These are phyloP conservation scores for Hetaerina titia DNA, from an alignment of 2,888 invertebrate genomes.

Conservation along the genomic window DNA sequence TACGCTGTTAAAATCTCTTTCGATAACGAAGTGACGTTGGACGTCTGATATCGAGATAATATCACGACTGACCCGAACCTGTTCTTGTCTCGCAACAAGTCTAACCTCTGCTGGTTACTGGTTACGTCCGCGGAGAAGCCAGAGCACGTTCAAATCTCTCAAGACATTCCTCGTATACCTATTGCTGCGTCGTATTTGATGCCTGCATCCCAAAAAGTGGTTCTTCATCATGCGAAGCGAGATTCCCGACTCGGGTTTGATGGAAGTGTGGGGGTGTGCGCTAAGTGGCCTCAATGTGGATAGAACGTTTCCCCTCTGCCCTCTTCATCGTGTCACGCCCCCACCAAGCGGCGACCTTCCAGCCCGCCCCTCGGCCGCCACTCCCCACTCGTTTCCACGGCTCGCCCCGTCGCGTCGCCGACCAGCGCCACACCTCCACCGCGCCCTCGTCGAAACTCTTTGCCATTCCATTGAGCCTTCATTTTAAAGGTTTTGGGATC, in stretches of 20 bases:
- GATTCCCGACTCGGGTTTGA: neutral
- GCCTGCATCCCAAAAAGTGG: too few relatives aligned
- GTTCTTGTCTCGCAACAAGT: too few relatives aligned
- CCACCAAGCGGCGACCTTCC: neutral
- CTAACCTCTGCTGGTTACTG: too few relatives aligned
- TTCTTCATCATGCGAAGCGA: too few relatives aligned
- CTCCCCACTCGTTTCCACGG: neutral
- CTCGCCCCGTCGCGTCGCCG: neutral
- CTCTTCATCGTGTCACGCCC: neutral
- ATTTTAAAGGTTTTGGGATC: neutral
- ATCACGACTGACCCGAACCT: too few relatives aligned
- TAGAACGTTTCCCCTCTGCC: neutral
- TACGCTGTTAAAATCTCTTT: too few relatives aligned
- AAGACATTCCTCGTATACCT: too few relatives aligned
- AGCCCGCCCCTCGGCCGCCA: neutral
- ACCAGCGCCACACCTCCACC: neutral
- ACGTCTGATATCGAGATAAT: too few relatives aligned
- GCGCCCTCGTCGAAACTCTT: neutral
- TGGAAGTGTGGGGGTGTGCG: neutral
- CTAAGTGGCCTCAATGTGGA: neutral
- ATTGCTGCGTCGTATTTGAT: too few relatives aligned
- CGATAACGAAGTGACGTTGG: too few relatives aligned
- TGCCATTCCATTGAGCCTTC: neutral
- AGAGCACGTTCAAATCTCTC: too few relatives aligned
- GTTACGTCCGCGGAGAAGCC: too few relatives aligned